Evolutionary conservation across 2,888 invertebrate species (phyloP).

Genomic region (Creontiades dilutus): DNA sequence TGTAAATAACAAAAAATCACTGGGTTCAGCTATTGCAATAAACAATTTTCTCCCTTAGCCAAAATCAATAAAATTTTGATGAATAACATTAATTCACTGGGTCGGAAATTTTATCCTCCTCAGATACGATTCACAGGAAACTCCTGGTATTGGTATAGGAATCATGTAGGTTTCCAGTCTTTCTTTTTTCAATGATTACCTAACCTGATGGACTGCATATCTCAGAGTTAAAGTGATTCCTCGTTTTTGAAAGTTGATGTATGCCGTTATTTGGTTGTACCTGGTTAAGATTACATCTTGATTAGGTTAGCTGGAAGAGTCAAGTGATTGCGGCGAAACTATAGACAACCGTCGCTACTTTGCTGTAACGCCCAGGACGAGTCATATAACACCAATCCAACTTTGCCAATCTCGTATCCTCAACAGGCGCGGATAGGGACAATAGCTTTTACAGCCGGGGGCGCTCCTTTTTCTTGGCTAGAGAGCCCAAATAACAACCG

Average conservation of each 20-base stretch:
- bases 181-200: not conserved
- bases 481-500: slow-evolving; percentile 43
- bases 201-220: not conserved
- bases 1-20: too few relatives aligned
- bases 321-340: not conserved
- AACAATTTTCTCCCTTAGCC: too few relatives aligned
- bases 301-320: not conserved
- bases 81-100: too few relatives aligned
- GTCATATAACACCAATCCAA: slow-evolving; percentile 3
- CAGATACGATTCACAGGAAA: too few relatives aligned
- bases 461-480: not conserved
- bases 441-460: slow-evolving; percentile 52
- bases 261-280: not conserved
- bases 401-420: not conserved
- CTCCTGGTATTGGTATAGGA: too few relatives aligned
- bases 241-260: not conserved
- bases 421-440: not conserved
- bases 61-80: too few relatives aligned
- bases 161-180: too few relatives aligned
- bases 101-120: too few relatives aligned
- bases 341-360: not conserved
- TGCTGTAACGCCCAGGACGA: not conserved
- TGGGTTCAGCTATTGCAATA: too few relatives aligned
- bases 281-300: not conserved
- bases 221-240: not conserved